A percentile compares a stretch with the other conserved stretches of the same genome.
Evolutionary conservation across 2,113 vertebrate species (phyloP).

Genomic region (Atlantisia rogersi): DNA sequence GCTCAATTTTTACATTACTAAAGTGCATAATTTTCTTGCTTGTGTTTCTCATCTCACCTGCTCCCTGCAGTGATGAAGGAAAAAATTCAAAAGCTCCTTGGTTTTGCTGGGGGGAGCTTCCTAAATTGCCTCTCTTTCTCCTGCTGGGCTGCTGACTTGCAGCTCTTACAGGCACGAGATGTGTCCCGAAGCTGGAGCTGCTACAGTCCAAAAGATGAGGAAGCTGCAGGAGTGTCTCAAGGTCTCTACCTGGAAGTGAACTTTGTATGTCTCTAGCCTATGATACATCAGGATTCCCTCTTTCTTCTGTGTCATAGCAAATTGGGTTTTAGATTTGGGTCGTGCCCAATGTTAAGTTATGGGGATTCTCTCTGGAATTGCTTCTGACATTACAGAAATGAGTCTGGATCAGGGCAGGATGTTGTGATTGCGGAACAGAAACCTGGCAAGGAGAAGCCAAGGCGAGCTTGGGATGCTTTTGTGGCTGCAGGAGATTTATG

Average conservation of each 20-base stretch:
- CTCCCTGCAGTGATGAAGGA: not conserved
- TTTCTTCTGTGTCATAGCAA: not conserved
- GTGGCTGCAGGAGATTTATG: conserved; percentile 24
- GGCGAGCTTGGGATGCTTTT: not conserved
- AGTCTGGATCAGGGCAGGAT: not conserved
- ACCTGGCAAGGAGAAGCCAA: not conserved
- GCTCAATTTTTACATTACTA: not conserved
- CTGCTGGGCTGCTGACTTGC: not conserved
- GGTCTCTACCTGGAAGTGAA: not conserved
- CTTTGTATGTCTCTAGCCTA: not conserved
- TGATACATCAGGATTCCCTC: not conserved
- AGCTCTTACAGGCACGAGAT: not conserved
- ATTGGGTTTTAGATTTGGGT: not conserved
- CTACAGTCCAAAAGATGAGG: not conserved
- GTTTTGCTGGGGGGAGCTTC: not conserved
- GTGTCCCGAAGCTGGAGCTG: not conserved
- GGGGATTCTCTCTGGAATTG: not conserved
- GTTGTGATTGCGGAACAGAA: not conserved
- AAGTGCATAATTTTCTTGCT: not conserved
- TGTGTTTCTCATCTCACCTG: not conserved
- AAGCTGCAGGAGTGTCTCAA: not conserved
- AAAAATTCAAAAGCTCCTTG: not conserved
- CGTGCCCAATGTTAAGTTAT: not conserved
- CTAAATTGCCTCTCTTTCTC: not conserved
- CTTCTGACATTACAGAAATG: not conserved